A percentile compares a stretch with the other conserved stretches of the same genome.
These are phyloP conservation scores for Paramormyrops hopkinsi DNA, from an alignment of 2,797 vertebrate genomes.

Conservation along the genomic window DNA sequence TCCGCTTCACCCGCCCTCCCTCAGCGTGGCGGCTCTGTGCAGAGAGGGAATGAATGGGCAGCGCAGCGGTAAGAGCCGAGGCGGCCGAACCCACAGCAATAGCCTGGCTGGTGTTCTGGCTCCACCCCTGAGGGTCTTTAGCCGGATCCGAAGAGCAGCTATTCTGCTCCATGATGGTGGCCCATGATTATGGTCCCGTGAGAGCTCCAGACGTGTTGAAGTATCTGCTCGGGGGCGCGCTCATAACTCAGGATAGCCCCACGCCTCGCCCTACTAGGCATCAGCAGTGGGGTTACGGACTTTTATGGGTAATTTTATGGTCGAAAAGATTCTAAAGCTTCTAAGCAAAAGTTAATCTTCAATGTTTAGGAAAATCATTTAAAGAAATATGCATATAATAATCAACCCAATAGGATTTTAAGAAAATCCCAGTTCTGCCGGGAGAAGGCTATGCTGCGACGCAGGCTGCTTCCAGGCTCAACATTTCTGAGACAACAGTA, in stretches of 20 bases:
- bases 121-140: background rate
- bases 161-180: background rate
- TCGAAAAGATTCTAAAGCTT: background rate
- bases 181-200: background rate
- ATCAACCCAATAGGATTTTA: background rate
- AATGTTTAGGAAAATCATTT: background rate
- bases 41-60: background rate
- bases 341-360: background rate
- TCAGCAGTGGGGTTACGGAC: background rate
- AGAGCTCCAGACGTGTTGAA: background rate
- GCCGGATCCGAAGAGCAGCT: background rate
- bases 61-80: background rate
- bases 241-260: background rate
- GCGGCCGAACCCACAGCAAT: background rate
- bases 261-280: background rate
- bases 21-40: background rate
- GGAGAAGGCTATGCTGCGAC: background rate
- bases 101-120: background rate
- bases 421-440: background rate
- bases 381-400: background rate
- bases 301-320: background rate
- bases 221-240: background rate
- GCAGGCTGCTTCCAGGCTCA: background rate
- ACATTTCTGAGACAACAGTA: background rate
- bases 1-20: background rate